These are phyloP conservation scores for Drosophila baimaii DNA, from an alignment of 1,140 invertebrate genomes.

Conservation along the genomic window DNA sequence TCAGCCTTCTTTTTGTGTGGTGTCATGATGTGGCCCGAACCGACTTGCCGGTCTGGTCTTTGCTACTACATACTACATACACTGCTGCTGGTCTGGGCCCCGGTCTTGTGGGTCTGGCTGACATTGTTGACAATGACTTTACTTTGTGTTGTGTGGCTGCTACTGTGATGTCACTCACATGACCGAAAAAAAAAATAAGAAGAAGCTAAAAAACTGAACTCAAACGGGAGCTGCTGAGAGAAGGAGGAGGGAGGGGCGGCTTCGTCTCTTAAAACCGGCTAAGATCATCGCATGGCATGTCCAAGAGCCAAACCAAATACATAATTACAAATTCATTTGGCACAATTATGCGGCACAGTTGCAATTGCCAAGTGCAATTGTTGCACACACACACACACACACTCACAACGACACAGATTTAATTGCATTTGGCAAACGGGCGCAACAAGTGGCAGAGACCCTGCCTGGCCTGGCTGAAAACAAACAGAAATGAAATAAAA, in stretches of 20 bases:
- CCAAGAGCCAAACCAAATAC: constrained; percentile 55
- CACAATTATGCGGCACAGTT: constrained; percentile 81
- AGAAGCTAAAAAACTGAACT: constrained; percentile 7
- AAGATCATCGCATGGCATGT: constrained; percentile 63
- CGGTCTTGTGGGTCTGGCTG: constrained; percentile 24
- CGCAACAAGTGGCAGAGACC: constrained; percentile 63
- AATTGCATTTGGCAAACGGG: constrained; percentile 79
- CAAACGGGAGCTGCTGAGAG: constrained; percentile 27
- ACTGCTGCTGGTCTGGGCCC: constrained; percentile 6
- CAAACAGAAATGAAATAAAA: constrained; percentile 34
- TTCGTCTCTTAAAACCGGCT: constrained; percentile 37
- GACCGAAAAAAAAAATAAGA: constrained; percentile 35
- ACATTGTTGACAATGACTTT: constrained; percentile 65
- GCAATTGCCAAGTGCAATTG: constrained; percentile 62
- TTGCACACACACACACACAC: constrained; percentile 18
- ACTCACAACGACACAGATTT: constrained; percentile 67
- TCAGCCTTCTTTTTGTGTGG: constrained; percentile 66
- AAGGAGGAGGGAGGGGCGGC: too few species aligned
- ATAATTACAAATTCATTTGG: constrained; percentile 83
- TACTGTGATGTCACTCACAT: constrained; percentile 63
- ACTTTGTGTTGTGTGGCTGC: constrained; percentile 41
- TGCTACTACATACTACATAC: constrained; percentile 1
- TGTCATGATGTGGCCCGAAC: constrained; percentile 61
- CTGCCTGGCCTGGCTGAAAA: constrained; percentile 26
- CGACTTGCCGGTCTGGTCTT: constrained; percentile 30